phyloP scores from a whole-genome alignment of 2,888 invertebrate species.

The Drosophila atripex region DNA sequence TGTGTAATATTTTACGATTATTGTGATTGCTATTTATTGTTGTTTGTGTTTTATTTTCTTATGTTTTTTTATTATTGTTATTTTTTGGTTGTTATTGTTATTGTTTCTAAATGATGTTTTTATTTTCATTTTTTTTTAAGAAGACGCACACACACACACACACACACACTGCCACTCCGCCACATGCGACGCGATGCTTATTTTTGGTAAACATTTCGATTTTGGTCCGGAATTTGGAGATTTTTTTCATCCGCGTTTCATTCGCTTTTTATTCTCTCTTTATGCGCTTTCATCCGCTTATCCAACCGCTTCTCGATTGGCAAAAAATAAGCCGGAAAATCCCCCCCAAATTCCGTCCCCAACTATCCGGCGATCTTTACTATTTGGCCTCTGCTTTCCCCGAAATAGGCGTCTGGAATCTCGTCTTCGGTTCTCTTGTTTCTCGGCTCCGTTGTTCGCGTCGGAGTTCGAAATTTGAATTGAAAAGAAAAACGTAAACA shows the following conservation, averaged over 20 bases:
- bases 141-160: slow-evolving; percentile 31
- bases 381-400: not conserved
- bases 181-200: slow-evolving; percentile 36
- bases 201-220: slow-evolving; percentile 6
- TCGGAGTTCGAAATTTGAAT: slow-evolving; percentile 11
- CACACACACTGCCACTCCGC: slow-evolving; percentile 12
- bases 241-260: too few species aligned
- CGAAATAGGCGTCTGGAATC: not conserved
- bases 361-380: slow-evolving; percentile 3
- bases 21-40: not conserved
- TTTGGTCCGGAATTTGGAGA: not conserved
- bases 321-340: too few species aligned
- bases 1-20: slow-evolving; percentile 14
- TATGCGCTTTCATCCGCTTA: not conserved
- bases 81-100: not conserved
- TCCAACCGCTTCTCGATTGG: too few species aligned
- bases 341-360: too few species aligned
- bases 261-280: too few species aligned
- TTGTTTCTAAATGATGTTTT: not conserved
- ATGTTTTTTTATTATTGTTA: slow-evolving; percentile 1
- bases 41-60: slow-evolving; percentile 5
- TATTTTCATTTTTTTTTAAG: slow-evolving; percentile 11
- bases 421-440: not conserved
- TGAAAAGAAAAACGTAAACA: slow-evolving; percentile 11
- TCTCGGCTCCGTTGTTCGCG: slow-evolving; percentile 9